phyloP scores from a whole-genome alignment of 2,888 invertebrate species.

The Melikaiella ostensackeni region DNA sequence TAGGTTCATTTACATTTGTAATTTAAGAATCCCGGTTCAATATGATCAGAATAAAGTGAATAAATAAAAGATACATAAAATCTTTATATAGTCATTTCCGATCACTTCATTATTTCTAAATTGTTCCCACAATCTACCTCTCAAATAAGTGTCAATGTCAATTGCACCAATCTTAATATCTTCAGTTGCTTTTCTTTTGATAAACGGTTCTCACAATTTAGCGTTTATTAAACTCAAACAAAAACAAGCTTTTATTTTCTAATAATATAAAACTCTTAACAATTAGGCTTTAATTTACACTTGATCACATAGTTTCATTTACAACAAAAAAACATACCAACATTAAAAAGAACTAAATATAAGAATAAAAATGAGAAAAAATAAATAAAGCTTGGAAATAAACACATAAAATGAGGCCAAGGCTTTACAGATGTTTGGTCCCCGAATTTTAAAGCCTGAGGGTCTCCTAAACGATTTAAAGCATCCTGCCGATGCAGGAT shows the following conservation, averaged over 20 bases:
- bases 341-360: background rate
- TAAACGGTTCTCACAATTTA: background rate
- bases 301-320: background rate
- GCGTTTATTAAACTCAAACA: background rate
- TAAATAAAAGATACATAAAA: background rate
- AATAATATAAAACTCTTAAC: no score
- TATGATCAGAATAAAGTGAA: background rate
- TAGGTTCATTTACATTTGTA: background rate
- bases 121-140: background rate
- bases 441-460: background rate
- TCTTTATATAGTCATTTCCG: background rate
- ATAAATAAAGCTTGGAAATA: background rate
- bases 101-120: background rate
- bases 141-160: background rate
- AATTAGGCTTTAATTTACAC: no score
- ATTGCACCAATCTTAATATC: background rate
- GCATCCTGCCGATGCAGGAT: conserved; percentile 49
- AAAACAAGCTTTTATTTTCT: background rate
- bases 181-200: background rate
- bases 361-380: background rate
- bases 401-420: background rate
- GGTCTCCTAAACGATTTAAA: conserved; percentile 48
- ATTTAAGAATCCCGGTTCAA: background rate
- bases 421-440: background rate
- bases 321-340: background rate